phyloP scores from a whole-genome alignment of 2,888 invertebrate species.

The Hofmannophila pseudospretella region DNA sequence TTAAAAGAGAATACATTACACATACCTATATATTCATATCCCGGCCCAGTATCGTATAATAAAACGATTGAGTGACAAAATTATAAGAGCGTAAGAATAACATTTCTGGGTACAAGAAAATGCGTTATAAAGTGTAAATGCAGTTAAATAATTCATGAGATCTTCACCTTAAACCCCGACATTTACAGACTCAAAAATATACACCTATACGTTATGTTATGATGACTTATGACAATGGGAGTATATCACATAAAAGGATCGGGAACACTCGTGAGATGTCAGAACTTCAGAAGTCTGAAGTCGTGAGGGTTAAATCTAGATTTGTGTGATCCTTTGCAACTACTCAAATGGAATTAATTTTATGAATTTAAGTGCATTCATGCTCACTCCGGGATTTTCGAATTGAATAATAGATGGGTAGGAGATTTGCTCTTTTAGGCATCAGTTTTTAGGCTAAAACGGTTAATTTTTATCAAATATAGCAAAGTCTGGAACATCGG shows the following conservation, averaged over 20 bases:
- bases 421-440: too few species aligned
- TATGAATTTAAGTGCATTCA: conserved; percentile 18
- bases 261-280: conserved; percentile 39
- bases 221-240: conserved; percentile 40
- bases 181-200: conserved; percentile 9
- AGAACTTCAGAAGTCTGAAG: conserved; percentile 45
- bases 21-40: too few species aligned
- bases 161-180: conserved; percentile 43
- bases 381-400: too few species aligned
- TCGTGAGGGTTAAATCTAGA: conserved; percentile 50
- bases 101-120: conserved; percentile 32
- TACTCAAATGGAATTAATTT: conserved; percentile 19
- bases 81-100: conserved; percentile 29
- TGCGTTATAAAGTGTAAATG: conserved; percentile 33
- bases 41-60: conserved; percentile 19
- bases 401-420: too few species aligned
- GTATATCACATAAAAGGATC: conserved; percentile 47
- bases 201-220: too few species aligned
- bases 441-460: too few species aligned
- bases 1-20: too few species aligned
- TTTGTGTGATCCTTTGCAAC: conserved; percentile 22
- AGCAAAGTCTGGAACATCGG: too few species aligned
- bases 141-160: conserved; percentile 67
- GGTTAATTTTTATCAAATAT: too few species aligned
- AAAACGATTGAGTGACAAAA: conserved; percentile 19